phyloP scores from a whole-genome alignment of 2,797 vertebrate genomes.

The Galago senegalensis region DNA sequence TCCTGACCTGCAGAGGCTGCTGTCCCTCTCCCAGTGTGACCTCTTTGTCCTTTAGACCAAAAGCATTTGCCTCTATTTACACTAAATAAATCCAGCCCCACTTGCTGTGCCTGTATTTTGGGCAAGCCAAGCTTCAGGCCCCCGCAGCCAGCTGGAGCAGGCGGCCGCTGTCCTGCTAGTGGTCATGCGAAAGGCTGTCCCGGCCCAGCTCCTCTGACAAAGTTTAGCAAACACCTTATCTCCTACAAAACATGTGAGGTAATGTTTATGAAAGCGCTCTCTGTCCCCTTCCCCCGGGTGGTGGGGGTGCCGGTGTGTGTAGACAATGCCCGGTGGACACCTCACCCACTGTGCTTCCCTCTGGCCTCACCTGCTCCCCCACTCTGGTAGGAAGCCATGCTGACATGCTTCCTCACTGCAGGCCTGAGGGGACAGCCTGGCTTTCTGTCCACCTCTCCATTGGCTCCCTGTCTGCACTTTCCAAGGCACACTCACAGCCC shows the following conservation, averaged over 20 bases:
- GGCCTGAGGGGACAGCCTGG: not conserved
- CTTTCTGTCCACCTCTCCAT: rapidly evolving
- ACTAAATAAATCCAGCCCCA: conserved; percentile 88
- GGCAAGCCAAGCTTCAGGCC: conserved; percentile 80
- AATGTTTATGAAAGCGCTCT: conserved; percentile 88
- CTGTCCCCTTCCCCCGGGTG: conserved; percentile 74
- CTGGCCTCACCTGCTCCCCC: not conserved
- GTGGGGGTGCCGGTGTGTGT: conserved; percentile 76
- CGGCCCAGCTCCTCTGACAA: conserved; percentile 82
- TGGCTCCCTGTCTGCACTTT: not conserved
- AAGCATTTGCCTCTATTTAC: conserved; percentile 88
- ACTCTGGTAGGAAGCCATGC: not conserved
- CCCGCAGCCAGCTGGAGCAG: conserved; percentile 88
- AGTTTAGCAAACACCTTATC: conserved; percentile 91
- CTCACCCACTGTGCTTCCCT: not conserved
- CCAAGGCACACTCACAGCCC: not conserved
- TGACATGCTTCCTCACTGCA: not conserved
- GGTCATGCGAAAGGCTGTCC: conserved; percentile 81
- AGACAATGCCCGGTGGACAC: conserved; percentile 55
- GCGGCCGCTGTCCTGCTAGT: conserved; percentile 72
- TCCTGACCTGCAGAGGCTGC: not conserved
- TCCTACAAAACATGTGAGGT: conserved; percentile 84
- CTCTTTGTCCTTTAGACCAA: conserved; percentile 86
- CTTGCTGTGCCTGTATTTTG: conserved; percentile 87
- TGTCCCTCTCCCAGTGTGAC: conserved; percentile 64